Conservation (phyloP, 2,113 vertebrate genomes). For the Corythaeola cristata region DNA sequence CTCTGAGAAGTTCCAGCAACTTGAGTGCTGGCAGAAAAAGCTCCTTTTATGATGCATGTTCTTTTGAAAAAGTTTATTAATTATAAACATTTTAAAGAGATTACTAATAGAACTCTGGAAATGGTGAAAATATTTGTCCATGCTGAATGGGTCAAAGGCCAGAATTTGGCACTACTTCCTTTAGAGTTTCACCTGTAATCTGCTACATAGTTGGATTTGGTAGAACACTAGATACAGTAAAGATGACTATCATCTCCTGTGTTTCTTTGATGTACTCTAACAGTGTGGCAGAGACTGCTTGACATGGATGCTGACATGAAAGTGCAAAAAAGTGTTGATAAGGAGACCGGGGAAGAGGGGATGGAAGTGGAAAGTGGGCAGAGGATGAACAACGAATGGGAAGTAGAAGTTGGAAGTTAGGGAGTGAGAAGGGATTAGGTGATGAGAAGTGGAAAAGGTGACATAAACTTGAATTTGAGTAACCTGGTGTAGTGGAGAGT, state of each 20-base stretch:
- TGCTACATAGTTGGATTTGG: background rate
- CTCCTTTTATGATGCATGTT: background rate
- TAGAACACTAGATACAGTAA: background rate
- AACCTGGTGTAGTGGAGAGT: too few species aligned
- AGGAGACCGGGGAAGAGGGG: background rate
- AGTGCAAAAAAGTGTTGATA: background rate
- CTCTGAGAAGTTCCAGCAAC: background rate
- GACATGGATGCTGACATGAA: background rate
- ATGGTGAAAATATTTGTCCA: background rate
- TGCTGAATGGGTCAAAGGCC: background rate
- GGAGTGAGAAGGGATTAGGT: background rate
- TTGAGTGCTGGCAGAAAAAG: background rate
- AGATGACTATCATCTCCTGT: background rate
- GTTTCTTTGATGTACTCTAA: background rate
- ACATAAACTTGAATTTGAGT: background rate
- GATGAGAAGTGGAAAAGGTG: background rate
- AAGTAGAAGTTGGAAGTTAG: background rate
- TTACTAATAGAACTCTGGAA: background rate
- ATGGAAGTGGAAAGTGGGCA: accelerated
- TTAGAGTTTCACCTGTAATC: background rate
- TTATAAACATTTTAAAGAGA: background rate
- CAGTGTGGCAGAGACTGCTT: background rate
- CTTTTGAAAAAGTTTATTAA: background rate
- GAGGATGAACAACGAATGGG: background rate
- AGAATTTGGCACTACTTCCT: accelerated